These are phyloP conservation scores for Phaetusa simplex DNA, from an alignment of 2,113 vertebrate species.

Conservation along the genomic window DNA sequence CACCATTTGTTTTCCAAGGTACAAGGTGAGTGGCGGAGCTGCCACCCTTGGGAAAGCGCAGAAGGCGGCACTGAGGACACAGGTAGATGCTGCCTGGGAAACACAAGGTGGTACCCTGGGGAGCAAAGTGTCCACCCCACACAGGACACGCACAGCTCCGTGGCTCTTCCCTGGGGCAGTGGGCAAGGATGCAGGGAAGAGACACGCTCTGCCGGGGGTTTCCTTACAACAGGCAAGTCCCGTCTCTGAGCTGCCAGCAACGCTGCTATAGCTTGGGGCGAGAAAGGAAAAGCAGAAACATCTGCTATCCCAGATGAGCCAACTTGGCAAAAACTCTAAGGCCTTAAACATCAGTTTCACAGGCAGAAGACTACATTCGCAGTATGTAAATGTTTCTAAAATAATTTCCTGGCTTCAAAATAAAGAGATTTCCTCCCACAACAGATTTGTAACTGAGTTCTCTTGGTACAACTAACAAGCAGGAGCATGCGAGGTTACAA, in stretches of 20 bases:
- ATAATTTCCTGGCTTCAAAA: background rate
- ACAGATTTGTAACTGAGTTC: background rate
- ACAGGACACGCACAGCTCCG: accelerated
- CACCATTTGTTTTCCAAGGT: background rate
- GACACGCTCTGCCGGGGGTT: background rate
- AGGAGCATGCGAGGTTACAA: background rate
- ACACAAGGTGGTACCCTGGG: accelerated
- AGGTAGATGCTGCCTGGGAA: background rate
- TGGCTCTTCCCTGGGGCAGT: background rate
- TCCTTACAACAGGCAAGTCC: background rate
- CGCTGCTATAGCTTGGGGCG: background rate
- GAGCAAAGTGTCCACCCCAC: background rate
- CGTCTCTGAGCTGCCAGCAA: background rate
- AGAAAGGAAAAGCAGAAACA: conserved; percentile 26
- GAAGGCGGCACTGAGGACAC: background rate
- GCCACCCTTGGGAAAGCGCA: accelerated
- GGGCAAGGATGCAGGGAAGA: background rate
- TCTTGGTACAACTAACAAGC: background rate
- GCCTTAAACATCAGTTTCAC: background rate
- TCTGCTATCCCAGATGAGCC: conserved; percentile 13
- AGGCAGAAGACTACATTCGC: background rate
- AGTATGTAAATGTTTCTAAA: conserved; percentile 23
- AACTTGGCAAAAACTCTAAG: conserved; percentile 1
- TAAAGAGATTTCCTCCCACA: background rate
- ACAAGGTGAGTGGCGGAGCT: accelerated